A percentile compares a stretch with the other conserved stretches of the same genome.
Conservation (phyloP, 2,797 vertebrate species). For the Eulemur coronatus region DNA sequence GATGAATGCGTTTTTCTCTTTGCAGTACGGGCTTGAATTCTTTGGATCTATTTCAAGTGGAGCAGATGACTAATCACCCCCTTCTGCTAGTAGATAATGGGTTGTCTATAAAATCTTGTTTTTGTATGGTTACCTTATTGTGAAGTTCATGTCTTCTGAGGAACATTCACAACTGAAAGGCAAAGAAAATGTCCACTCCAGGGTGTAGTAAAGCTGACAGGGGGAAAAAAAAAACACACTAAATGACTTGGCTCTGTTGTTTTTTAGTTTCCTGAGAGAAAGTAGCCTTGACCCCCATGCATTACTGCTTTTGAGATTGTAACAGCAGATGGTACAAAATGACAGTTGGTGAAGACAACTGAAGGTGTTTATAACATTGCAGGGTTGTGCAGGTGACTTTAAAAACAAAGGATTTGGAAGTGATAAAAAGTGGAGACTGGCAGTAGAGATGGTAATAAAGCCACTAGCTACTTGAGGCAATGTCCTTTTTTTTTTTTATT, state of each 20-base stretch:
- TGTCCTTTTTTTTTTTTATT: slow-evolving; percentile 86
- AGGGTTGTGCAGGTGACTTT: slow-evolving; percentile 85
- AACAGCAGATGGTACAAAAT: slow-evolving; percentile 81
- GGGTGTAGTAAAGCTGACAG: slow-evolving; percentile 79
- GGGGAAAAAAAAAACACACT: slow-evolving; percentile 5
- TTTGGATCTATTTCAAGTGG: slow-evolving; percentile 83
- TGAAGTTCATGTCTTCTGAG: slow-evolving; percentile 83
- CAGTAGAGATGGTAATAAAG: slow-evolving; percentile 89
- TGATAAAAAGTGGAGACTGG: slow-evolving; percentile 88
- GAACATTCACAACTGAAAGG: slow-evolving; percentile 75
- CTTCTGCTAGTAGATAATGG: slow-evolving; percentile 82
- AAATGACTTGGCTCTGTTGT: slow-evolving; percentile 76
- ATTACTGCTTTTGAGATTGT: slow-evolving; percentile 82
- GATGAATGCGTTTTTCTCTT: slow-evolving; percentile 72
- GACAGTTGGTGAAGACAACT: slow-evolving; percentile 80
- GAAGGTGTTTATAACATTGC: slow-evolving; percentile 77
- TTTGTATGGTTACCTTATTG: slow-evolving; percentile 81
- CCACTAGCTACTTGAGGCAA: slow-evolving; percentile 86
- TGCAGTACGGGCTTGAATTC: slow-evolving; percentile 68
- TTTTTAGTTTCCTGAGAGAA: slow-evolving; percentile 78
- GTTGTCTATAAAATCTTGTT: slow-evolving; percentile 77
- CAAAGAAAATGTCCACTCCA: slow-evolving; percentile 76
- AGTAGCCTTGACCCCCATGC: slow-evolving; percentile 81
- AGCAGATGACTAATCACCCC: slow-evolving; percentile 82
- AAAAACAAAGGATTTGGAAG: slow-evolving; percentile 88